Evolutionary conservation across 2,888 invertebrate genomes (phyloP).

Genomic region (Dromius quadrimaculatus): DNA sequence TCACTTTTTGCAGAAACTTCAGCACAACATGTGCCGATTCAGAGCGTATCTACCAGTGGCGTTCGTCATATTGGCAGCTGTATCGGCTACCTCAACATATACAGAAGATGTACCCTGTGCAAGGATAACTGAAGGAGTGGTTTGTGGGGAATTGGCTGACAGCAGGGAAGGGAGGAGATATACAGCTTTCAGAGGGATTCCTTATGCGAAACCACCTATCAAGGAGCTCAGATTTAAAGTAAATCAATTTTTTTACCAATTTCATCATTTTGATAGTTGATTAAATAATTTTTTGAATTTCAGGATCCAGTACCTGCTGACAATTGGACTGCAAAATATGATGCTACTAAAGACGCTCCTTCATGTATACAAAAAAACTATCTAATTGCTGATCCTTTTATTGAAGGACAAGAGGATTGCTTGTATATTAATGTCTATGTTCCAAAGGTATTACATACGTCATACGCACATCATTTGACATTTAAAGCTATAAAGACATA

Average conservation of each 20-base stretch:
- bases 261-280: not conserved
- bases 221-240: conserved; percentile 30
- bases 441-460: conserved; percentile 64
- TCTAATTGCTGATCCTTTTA: conserved; percentile 59
- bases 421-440: conserved; percentile 68
- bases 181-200: conserved; percentile 32
- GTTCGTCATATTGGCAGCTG: not conserved
- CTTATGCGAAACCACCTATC: conserved; percentile 31
- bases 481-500: too few species aligned
- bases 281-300: not conserved
- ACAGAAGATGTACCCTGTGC: not conserved
- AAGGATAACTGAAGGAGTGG: conserved; percentile 1
- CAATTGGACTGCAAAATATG: conserved; percentile 59
- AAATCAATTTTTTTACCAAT: not conserved
- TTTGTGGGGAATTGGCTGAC: conserved; percentile 11
- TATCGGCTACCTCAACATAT: not conserved
- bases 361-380: conserved; percentile 68
- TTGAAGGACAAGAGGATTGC: conserved; percentile 68
- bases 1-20: not conserved
- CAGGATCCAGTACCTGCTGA: conserved; percentile 59
- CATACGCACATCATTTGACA: too few species aligned
- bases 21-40: conserved; percentile 13
- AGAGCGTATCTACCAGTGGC: not conserved
- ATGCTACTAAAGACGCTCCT: conserved; percentile 62
- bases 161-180: conserved; percentile 5